These are phyloP conservation scores for Melanaphis sacchari DNA, from an alignment of 1,140 invertebrate species.

Conservation along the genomic window DNA sequence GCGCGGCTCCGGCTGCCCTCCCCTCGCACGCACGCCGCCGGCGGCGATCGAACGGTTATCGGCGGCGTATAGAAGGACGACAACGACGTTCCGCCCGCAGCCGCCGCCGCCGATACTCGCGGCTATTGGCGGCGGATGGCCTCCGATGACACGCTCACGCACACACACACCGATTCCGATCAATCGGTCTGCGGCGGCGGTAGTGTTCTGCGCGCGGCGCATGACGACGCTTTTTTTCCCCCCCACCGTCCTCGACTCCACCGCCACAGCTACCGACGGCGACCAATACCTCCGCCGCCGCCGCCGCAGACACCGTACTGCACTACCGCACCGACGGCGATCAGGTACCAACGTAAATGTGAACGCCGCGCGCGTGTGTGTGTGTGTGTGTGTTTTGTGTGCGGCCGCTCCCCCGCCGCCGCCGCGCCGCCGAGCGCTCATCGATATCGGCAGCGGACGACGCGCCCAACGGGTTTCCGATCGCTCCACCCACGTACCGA, in stretches of 20 bases:
- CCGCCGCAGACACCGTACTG: background rate
- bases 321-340: slow-evolving; percentile 13
- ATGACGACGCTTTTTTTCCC: slow-evolving; percentile 46
- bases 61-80: slow-evolving; percentile 15
- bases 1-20: background rate
- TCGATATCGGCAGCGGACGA: slow-evolving; percentile 47
- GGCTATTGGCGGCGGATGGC: slow-evolving; percentile 44
- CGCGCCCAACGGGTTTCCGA: slow-evolving; percentile 57
- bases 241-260: background rate
- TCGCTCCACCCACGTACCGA: slow-evolving; percentile 57
- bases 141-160: slow-evolving; percentile 39
- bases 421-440: slow-evolving; percentile 10
- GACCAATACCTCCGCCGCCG: background rate
- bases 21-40: background rate
- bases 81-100: slow-evolving; percentile 34
- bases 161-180: slow-evolving; percentile 48
- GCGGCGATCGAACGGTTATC: slow-evolving; percentile 53
- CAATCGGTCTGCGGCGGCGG: slow-evolving; percentile 40
- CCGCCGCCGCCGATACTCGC: slow-evolving; percentile 33
- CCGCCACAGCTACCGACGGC: background rate
- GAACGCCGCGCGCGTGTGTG: background rate
- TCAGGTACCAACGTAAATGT: slow-evolving; percentile 17
- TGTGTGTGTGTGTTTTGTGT: background rate
- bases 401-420: background rate
- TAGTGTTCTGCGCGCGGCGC: background rate